Evolutionary conservation across 1,140 invertebrate species (phyloP), one percentile per base, ranked within the genome.

Genomic region (Drosophila serrata): DNA sequence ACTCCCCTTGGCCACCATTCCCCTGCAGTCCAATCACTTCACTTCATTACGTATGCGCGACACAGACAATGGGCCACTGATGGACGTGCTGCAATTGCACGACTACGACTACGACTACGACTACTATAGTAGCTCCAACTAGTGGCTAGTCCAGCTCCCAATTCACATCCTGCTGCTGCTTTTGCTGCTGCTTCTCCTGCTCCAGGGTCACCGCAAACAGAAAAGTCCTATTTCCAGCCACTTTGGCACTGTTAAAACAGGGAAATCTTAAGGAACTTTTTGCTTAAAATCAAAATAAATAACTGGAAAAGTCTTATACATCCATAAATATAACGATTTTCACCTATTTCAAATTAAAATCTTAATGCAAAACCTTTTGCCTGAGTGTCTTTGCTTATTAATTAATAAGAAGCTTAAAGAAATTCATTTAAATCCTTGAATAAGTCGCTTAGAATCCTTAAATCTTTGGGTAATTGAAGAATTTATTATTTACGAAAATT

Each of bases 1-100:
- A 53, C 51, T 55, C 33, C 31, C 22, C 48, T 12, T 12, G 24
- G 19, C 48, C 17, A 27, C 11, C 56, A 17, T 17, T 59, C 73
- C 62, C 43, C 60, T 48, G n/a, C 39, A 45, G 79, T 73, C 35
- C 33, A 62, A 55, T 39, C 53, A 60, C 39, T 84, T 63, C 68
- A 78, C 73, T 88, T 88, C 84, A 88, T 88, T 88, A 88, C 78
- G 84, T 88, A 88, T 88, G 84, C 84, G 85, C 85, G 81, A 84
- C 84, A 84, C 84, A 88, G 85, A 88, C 84, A 87, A 87, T 87
- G 84, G 84, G 74, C 77, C 84, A 88, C 85, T 88, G 84, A 84
- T 88, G 85, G 84, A 84, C 76, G 82, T 86, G 82, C 68, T 86
- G 79, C 79, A 76, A 57, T 72, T 64, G 74, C 82, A 70, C 35